Evolutionary conservation across 2,888 invertebrate genomes (phyloP).

Genomic region (Pogonocherus hispidulus): DNA sequence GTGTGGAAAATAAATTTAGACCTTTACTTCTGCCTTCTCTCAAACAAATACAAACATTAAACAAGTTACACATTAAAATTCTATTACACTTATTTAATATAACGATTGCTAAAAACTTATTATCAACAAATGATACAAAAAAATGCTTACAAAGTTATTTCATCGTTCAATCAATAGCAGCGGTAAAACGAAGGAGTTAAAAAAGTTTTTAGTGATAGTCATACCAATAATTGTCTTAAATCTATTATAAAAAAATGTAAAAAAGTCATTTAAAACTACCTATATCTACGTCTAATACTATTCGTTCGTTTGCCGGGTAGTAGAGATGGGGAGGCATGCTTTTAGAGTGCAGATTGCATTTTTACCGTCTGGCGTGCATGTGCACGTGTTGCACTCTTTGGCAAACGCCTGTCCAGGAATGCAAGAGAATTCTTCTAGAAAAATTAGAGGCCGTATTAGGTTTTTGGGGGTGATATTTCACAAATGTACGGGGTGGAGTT

Average conservation of each 20-base stretch:
- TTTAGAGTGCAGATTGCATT: constrained; percentile 69
- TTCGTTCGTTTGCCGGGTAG: background rate
- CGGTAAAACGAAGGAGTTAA: too few species aligned
- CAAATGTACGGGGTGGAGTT: background rate
- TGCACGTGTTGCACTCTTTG: constrained; percentile 70
- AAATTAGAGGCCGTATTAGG: background rate
- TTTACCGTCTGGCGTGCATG: constrained; percentile 69
- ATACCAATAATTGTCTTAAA: background rate
- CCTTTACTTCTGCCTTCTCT: too few species aligned
- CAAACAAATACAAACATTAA: too few species aligned
- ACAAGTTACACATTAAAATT: too few species aligned
- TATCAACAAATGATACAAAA: too few species aligned
- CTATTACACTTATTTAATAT: too few species aligned
- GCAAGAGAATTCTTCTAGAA: constrained; percentile 57
- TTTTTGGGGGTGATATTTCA: background rate
- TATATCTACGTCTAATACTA: background rate
- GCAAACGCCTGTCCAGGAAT: constrained; percentile 60
- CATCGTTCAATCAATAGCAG: too few species aligned
- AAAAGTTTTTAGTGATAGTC: too few species aligned
- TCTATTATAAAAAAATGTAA: background rate
- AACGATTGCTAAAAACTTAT: too few species aligned
- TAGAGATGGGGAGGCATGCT: background rate
- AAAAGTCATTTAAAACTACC: background rate
- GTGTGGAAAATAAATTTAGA: too few species aligned
- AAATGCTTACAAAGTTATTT: too few species aligned